These are phyloP conservation scores for Agonopterix subpropinquella DNA, from an alignment of 2,888 invertebrate species.

Conservation along the genomic window DNA sequence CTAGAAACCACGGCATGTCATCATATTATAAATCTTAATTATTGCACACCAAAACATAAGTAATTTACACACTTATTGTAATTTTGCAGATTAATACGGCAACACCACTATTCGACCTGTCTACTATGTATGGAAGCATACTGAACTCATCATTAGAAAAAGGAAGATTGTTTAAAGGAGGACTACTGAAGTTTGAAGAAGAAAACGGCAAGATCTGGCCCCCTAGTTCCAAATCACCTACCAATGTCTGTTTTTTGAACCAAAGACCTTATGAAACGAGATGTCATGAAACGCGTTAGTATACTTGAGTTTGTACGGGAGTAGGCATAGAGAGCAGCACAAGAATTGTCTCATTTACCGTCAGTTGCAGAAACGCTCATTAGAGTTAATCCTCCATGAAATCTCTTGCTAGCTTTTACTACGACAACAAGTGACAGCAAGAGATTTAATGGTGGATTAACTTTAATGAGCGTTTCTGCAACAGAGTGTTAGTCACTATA, in stretches of 20 bases:
- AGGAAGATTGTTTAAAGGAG: slow-evolving; percentile 20
- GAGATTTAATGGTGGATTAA: too few species aligned
- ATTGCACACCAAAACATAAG: too few species aligned
- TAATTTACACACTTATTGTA: background rate
- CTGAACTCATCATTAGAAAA: slow-evolving; percentile 6
- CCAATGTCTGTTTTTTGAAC: slow-evolving; percentile 5
- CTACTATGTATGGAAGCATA: slow-evolving; percentile 21
- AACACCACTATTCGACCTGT: slow-evolving; percentile 27
- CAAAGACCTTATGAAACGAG: slow-evolving; percentile 6
- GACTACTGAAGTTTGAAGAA: slow-evolving; percentile 22
- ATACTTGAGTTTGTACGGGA: background rate
- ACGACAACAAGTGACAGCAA: too few species aligned
- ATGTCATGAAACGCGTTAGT: slow-evolving; percentile 15
- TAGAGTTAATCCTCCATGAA: too few species aligned
- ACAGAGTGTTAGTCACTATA: too few species aligned
- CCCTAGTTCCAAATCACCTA: slow-evolving; percentile 6
- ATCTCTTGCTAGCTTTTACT: too few species aligned
- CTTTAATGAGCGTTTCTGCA: too few species aligned
- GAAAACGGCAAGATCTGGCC: slow-evolving; percentile 27
- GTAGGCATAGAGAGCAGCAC: background rate
- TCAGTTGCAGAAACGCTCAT: too few species aligned
- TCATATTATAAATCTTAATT: too few species aligned
- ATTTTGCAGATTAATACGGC: slow-evolving; percentile 25
- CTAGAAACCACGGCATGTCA: too few species aligned
- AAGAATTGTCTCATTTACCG: background rate